Percentiles rank a stretch among this genome's conserved stretches.
phyloP scores from a whole-genome alignment of 2,888 invertebrate genomes.

The Bugulina stolonifera region DNA sequence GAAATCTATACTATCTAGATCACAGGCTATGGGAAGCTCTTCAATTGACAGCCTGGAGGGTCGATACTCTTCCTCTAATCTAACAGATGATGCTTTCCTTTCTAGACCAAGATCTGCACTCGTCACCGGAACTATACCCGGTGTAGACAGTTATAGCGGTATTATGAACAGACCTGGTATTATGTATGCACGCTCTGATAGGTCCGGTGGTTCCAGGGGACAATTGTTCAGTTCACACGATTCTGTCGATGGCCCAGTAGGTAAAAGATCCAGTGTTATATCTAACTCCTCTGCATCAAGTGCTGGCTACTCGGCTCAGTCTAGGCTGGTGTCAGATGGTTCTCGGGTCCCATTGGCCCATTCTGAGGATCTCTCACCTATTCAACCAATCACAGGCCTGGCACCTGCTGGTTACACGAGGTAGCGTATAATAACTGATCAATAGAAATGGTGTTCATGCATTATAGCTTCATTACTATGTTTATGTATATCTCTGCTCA shows the following conservation, averaged over 20 bases:
- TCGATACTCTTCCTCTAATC: neutral
- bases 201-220: neutral
- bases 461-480: no score
- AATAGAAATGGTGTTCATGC: no score
- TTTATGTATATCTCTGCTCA: no score
- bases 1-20: neutral
- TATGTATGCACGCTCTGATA: neutral
- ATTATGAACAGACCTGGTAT: neutral
- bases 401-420: neutral
- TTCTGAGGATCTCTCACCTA: constrained; percentile 14
- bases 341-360: neutral
- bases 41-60: neutral
- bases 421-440: no score
- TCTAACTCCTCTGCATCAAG: neutral
- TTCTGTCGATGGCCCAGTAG: constrained; percentile 18
- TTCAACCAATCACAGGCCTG: neutral
- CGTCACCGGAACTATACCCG: neutral
- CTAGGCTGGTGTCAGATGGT: constrained; percentile 1
- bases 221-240: constrained; percentile 12
- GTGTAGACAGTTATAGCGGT: neutral
- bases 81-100: neutral
- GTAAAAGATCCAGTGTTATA: neutral
- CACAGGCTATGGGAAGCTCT: neutral
- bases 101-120: neutral
- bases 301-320: neutral